Evolutionary conservation across 2,797 vertebrate species (phyloP).

Genomic region (Enteromius trimaculatus): DNA sequence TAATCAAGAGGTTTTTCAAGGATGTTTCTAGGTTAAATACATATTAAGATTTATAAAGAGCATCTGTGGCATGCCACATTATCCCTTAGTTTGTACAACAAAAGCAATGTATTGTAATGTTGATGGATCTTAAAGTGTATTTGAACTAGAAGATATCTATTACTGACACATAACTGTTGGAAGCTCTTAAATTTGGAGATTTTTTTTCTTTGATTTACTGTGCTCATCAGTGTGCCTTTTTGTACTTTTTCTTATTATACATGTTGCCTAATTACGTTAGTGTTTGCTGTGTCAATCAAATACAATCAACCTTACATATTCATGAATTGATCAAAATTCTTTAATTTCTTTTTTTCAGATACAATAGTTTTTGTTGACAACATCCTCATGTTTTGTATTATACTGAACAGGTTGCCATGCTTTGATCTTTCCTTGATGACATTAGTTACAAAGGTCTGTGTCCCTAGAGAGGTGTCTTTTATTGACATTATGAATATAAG

Average conservation of each 20-base stretch:
- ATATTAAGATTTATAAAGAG: not conserved
- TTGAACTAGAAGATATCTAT: not conserved
- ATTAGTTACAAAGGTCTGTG: not conserved
- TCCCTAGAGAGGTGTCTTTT: slow-evolving; percentile 67
- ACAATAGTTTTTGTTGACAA: not conserved
- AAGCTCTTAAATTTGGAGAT: not conserved
- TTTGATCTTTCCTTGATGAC: not conserved
- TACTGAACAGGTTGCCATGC: not conserved
- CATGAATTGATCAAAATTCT: not conserved
- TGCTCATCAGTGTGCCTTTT: slow-evolving; percentile 48
- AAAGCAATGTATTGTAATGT: not conserved
- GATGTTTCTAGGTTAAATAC: not conserved
- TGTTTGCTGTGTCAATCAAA: slow-evolving; percentile 26
- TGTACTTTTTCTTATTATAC: slow-evolving; percentile 17
- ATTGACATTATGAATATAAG: slow-evolving; percentile 60
- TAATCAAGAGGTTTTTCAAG: not conserved
- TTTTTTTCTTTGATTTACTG: not conserved
- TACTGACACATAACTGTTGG: not conserved
- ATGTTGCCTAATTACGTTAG: slow-evolving; percentile 9
- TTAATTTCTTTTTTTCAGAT: not conserved
- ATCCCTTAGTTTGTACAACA: not conserved
- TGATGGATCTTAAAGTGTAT: not conserved
- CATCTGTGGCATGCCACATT: not conserved
- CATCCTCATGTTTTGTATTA: not conserved
- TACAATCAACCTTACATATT: slow-evolving; percentile 24